Evolutionary conservation across 2,797 vertebrate genomes (phyloP).

Genomic region (Picus viridis): DNA sequence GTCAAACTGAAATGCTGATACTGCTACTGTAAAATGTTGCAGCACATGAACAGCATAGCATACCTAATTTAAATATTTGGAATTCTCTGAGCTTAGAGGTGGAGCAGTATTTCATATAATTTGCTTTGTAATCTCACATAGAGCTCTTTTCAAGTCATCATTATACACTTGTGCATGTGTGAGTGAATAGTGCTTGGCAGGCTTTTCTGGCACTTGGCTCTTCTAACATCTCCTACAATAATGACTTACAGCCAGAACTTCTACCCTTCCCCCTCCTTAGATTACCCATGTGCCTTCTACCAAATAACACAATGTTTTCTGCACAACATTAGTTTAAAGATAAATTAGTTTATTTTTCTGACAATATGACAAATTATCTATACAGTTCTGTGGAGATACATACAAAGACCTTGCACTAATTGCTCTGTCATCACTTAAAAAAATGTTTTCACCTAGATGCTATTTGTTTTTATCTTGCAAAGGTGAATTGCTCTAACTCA

Average conservation of each 20-base stretch:
- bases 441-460: not conserved
- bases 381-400: too few relatives aligned
- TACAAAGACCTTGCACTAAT: not conserved
- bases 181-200: conserved; percentile 45
- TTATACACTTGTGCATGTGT: not conserved
- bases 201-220: conserved; percentile 14
- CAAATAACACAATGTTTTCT: not conserved
- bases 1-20: not conserved
- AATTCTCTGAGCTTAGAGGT: not conserved
- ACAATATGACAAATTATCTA: not conserved
- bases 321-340: not conserved
- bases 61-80: conserved; percentile 1
- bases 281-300: not conserved
- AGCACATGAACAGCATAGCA: not conserved
- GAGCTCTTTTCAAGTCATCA: conserved; percentile 3
- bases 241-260: conserved; percentile 10
- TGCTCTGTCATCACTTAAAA: not conserved
- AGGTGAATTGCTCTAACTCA: not conserved
- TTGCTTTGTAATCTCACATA: conserved; percentile 17
- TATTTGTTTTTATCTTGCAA: not conserved
- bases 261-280: not conserved
- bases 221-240: not conserved
- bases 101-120: not conserved
- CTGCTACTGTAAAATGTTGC: not conserved
- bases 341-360: not conserved